Base-by-base conservation (phyloP, 2,888 invertebrate species). In the Heliconius charithonia region DNA sequence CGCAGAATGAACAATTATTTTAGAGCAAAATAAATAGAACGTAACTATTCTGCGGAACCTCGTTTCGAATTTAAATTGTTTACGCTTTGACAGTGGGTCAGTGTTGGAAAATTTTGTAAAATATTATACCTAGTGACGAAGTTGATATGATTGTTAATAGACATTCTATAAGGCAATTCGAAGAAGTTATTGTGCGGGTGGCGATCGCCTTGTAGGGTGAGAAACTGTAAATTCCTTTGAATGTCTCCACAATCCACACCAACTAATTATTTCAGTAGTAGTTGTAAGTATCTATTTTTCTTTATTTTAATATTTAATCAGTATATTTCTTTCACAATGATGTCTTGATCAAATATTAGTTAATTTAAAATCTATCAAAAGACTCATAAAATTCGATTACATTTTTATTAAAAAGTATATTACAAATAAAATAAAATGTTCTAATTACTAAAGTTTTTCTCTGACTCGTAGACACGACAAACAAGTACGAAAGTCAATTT, bases 1-100 rank as follows among this genome's bases (percentile, higher is more conserved):
- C 80, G 76, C 63, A 62, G 74, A 70, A 70, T 63, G 69, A 73
- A 70, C 78, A 69, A 76, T 76, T 70, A 78, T 78, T 78, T 78
- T 56, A 73, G 73, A 59, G 59, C 65, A 78, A 80, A 80, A 78
- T 75, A 80, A 80, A 76, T 78, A 73, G 76, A 70, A 74, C 51
- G 41, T 56, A 79, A 79, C 63, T 63, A 70, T 65, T 63, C 41
- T 37, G 32, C 51, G n/a, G 45, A 74, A 79, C 77, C 65, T 37
- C 59, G 51, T 59, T 75, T 71, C 19, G 27, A 65, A 71, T 65
- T 65, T 29, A 56, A 32, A 56, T 65, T 69, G 62, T 69, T 37
- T 56, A 37, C 56, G 32, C 56, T 32, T 75, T 3, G 13, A 19
- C 37, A 37, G 32, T 56, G 22, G 29, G 45, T 27, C 25, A 9